Percentiles rank a stretch among this genome's conserved stretches.
phyloP scores from a whole-genome alignment of 2,888 invertebrate genomes.

The Ochropleura leucogaster region DNA sequence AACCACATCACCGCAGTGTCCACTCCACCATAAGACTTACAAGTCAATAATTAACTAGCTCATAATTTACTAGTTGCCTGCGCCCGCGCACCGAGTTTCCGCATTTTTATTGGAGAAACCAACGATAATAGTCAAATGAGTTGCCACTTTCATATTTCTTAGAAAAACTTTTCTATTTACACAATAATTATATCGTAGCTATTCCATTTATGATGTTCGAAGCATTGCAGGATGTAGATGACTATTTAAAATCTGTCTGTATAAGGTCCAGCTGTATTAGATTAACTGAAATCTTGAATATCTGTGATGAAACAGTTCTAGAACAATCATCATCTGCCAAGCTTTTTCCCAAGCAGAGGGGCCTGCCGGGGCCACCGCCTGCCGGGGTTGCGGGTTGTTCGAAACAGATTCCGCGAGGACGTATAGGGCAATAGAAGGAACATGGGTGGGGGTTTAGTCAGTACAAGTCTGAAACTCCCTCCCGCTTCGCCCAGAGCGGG shows the following conservation, averaged over 20 bases:
- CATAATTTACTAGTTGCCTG: constrained; percentile 48
- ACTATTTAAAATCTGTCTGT: neutral
- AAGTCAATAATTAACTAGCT: constrained; percentile 51
- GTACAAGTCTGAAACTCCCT: too few species aligned
- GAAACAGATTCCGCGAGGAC: too few species aligned
- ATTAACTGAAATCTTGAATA: neutral
- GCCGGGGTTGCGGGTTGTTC: too few species aligned
- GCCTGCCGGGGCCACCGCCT: too few species aligned
- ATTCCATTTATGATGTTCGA: neutral
- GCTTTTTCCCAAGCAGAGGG: too few species aligned
- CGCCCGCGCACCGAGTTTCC: constrained; percentile 47
- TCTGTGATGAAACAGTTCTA: neutral
- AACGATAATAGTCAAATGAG: constrained; percentile 56
- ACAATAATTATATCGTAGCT: constrained; percentile 2
- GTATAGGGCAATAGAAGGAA: too few species aligned
- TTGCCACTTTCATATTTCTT: constrained; percentile 55
- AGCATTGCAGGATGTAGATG: neutral
- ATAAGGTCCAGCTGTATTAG: neutral
- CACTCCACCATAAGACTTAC: constrained; percentile 15
- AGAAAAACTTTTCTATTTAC: constrained; percentile 45
- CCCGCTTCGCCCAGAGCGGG: too few species aligned
- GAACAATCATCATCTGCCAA: neutral
- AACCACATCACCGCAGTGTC: constrained; percentile 27
- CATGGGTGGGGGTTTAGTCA: too few species aligned
- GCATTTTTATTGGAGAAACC: constrained; percentile 65